These are phyloP conservation scores for Stomatorhinus ivindoensis DNA, from an alignment of 2,113 vertebrate genomes.

Conservation along the genomic window DNA sequence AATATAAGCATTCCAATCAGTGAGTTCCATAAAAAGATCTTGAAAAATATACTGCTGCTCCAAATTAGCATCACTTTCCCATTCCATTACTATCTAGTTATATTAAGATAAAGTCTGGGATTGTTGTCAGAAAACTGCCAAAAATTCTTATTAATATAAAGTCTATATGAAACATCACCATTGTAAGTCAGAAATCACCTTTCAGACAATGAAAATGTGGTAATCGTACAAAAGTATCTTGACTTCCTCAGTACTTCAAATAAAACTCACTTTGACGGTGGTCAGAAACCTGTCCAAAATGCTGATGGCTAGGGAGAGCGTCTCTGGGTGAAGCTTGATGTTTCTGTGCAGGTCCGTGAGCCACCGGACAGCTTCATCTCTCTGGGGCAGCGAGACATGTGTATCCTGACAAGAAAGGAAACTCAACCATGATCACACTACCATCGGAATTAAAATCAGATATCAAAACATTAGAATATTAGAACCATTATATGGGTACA, in stretches of 20 bases:
- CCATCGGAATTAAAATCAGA: not conserved
- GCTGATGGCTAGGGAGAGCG: slow-evolving; percentile 83
- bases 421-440: not conserved
- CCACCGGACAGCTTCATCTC: slow-evolving; percentile 92
- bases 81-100: not conserved
- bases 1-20: not conserved
- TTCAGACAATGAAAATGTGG: not conserved
- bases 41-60: not conserved
- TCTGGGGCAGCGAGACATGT: slow-evolving; percentile 88
- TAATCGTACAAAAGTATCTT: not conserved
- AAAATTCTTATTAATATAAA: not conserved
- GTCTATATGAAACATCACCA: too few species aligned
- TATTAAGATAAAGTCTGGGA: not conserved
- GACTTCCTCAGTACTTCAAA: not conserved
- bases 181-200: not conserved
- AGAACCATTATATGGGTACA: not conserved
- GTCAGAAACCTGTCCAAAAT: slow-evolving; percentile 93
- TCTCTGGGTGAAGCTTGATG: slow-evolving; percentile 92
- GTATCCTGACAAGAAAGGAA: slow-evolving; percentile 63
- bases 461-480: not conserved
- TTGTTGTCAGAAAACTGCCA: not conserved
- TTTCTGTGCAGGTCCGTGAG: slow-evolving; percentile 78
- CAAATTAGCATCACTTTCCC: not conserved
- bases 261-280: slow-evolving; percentile 77
- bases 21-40: not conserved